Base-by-base conservation (phyloP, 2,797 vertebrate genomes). In the Lateolabrax maculatus region DNA sequence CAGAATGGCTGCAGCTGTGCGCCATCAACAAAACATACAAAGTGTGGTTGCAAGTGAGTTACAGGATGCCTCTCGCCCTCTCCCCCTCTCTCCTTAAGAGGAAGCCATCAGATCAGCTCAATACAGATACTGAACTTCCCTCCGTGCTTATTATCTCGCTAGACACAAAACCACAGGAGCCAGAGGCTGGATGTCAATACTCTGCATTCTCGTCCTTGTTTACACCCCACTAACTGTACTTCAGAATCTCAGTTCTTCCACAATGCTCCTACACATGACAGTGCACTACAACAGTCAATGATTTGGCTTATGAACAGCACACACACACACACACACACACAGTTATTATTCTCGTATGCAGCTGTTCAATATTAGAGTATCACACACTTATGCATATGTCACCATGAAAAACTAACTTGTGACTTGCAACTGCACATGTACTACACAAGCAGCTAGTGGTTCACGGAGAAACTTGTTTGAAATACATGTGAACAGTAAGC, bases 91-190 rank as follows among this genome's bases (percentile, higher is more conserved):
- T 74, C 46, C 52, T 31, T 61, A 29, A 82, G 79, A 87, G 84
- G 83, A 89, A 88, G 75, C 65, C 66, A 84, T 83, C 80, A 79
- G 58, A 90, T 84, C 84, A 68, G 81, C 79, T 86, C 83, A 84
- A 72, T 85, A 51, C 27, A 39, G 84, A 90, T 65, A 68, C 82
- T 39, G 36, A 88, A 90, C 85, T 88, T 92, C 89, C 86, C 84
- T 87, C 63, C 90, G 88, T 74, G 85, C 84, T 91, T 86, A 90
- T 90, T 89, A 92, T 94, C 86, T 90, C 52, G 29, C 87, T 66
- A 71, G 69, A 92, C 82, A 87, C 81, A 75, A 91, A 93, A 89
- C 87, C 84, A 90, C 80, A 81, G 84, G 85, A 87, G 86, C 80
- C 79, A 84, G 79, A 84, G 65, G 81, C 79, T 86, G 60, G 27